Evolutionary conservation across 1,140 invertebrate species (phyloP), one percentile per base, ranked within the genome.

Genomic region (Zaprionus ghesquierei): DNA sequence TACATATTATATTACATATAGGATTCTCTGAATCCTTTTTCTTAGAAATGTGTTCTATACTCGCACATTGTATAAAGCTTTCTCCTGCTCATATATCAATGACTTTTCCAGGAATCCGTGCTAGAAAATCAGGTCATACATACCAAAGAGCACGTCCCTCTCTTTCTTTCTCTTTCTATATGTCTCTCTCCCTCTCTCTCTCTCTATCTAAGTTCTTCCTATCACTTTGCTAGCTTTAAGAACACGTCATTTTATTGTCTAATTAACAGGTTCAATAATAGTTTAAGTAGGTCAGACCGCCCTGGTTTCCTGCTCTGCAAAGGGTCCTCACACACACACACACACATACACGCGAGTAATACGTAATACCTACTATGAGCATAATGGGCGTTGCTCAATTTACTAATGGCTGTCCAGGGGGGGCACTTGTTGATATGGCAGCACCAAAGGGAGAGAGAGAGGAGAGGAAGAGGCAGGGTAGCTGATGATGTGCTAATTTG

Each of bases 391-490:
- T 73, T 73, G 59, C 69, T 65, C 84, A 75, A 86, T 85, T 81
- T 75, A 65, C 75, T 85, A 85, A 85, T 85, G 81, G 81, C 27
- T 54, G 35, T 50, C 49, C 53, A 8, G 31, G 50, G 61, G 69
- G 61, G 41, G 33, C 46, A 86, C 82, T 77, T 86, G 82, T 86
- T 86, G 84, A 82, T 79, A 87, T 89, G 71, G 70, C 71, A 86
- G 72, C 68, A 54, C 8, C n/a, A 27, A 27, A 46, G 59, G 41
- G 6, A 6, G 20, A 18, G 27, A 5, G 51, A 15, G 27, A 15
- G n/a, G 0, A n/a, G 38, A 18, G 10, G 5, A 9, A 25, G 50
- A 8, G 51, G 2, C 25, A 12, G 51, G 2, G 9, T 15, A 13
- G 10, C 25, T 75, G 69, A 63, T 78, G 74, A 64, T 58, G 46